These are phyloP conservation scores for Sphaerophoria taeniata DNA, from an alignment of 2,888 invertebrate species.

Conservation along the genomic window DNA sequence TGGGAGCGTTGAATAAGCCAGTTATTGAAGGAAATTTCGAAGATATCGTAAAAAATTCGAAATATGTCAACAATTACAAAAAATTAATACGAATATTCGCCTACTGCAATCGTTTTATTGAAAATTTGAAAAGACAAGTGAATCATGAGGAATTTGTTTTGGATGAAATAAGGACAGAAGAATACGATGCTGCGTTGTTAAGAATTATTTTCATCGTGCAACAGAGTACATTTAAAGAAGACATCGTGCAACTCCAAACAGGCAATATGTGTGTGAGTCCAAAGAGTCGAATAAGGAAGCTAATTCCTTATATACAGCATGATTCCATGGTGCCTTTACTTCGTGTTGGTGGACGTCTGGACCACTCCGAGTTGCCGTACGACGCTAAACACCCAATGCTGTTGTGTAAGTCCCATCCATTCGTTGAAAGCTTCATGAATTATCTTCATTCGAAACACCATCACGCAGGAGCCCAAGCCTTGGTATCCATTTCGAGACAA, in stretches of 20 bases:
- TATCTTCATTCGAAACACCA: constrained; percentile 35
- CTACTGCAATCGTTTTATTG: constrained; percentile 30
- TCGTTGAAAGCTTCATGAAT: constrained; percentile 33
- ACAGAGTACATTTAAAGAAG: constrained; percentile 19
- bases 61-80: constrained; percentile 29
- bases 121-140: constrained; percentile 14
- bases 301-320: constrained; percentile 74
- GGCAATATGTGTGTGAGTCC: not conserved
- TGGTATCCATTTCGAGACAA: constrained; percentile 46
- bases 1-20: constrained; percentile 2
- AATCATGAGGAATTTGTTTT: not conserved
- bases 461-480: constrained; percentile 56
- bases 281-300: constrained; percentile 31
- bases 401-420: constrained; percentile 74
- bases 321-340: not conserved
- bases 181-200: constrained; percentile 30
- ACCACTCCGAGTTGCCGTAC: constrained; percentile 69
- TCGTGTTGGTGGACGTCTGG: constrained; percentile 77
- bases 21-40: not conserved
- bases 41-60: constrained; percentile 14
- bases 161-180: constrained; percentile 18
- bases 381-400: constrained; percentile 76
- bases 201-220: constrained; percentile 35
- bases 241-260: constrained; percentile 8
- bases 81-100: constrained; percentile 37